Conservation (phyloP, 1,140 invertebrate genomes). For the Mercenaria mercenaria region DNA sequence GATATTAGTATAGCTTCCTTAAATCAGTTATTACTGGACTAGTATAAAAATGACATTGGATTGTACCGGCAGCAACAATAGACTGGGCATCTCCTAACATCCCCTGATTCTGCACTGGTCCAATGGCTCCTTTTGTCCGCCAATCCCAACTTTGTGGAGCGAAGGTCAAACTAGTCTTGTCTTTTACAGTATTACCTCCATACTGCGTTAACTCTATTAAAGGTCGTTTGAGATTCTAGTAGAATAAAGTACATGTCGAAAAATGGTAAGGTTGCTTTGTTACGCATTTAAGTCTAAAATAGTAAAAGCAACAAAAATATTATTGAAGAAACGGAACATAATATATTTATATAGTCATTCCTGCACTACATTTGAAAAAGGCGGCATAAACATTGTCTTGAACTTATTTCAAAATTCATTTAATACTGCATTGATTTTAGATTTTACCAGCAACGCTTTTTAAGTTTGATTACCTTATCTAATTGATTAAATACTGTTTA, state of each 20-base stretch:
- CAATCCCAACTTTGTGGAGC: conserved; percentile 70
- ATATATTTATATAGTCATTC: not conserved
- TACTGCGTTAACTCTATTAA: not conserved
- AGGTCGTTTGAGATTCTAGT: not conserved
- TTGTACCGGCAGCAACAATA: conserved; percentile 62
- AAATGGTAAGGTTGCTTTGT: too few relatives aligned
- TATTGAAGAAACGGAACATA: not conserved
- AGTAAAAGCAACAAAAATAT: not conserved
- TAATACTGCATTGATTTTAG: not conserved
- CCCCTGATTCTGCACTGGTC: conserved; percentile 71
- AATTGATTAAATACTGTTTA: too few relatives aligned
- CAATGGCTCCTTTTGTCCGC: conserved; percentile 67
- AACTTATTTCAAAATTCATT: too few relatives aligned
- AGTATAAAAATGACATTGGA: too few relatives aligned
- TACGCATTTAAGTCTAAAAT: too few relatives aligned
- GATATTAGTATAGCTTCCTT: too few relatives aligned
- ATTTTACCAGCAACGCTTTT: too few relatives aligned
- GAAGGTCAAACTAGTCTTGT: not conserved
- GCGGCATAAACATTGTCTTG: too few relatives aligned
- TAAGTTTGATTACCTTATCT: too few relatives aligned
- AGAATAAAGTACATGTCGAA: not conserved
- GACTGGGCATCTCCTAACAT: conserved; percentile 60
- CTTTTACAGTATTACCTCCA: not conserved
- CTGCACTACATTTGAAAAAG: too few relatives aligned
- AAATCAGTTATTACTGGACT: too few relatives aligned